phyloP scores from a whole-genome alignment of 2,113 vertebrate species.

The Atractosteus spatula region DNA sequence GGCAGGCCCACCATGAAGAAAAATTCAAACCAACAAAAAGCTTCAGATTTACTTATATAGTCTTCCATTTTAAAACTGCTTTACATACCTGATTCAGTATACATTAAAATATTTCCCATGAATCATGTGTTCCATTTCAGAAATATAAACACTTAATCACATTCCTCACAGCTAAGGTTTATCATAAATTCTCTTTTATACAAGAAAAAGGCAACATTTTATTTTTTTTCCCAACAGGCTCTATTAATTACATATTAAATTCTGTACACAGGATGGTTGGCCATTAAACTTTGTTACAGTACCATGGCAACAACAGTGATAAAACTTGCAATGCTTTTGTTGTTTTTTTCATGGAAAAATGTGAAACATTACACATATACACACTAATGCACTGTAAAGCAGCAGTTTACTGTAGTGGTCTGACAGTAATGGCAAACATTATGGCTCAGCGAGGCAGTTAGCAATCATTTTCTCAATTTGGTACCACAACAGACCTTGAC shows the following conservation, averaged over 20 bases:
- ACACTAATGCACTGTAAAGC: conserved; percentile 80
- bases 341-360: conserved; percentile 65
- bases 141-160: conserved; percentile 95
- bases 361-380: conserved; percentile 78
- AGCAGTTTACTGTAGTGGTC: conserved; percentile 83
- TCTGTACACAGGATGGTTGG: conserved; percentile 87
- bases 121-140: conserved; percentile 89
- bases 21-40: conserved; percentile 77
- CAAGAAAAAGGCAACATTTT: conserved; percentile 97
- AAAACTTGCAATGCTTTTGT: conserved; percentile 78
- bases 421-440: conserved; percentile 74
- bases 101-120: conserved; percentile 92
- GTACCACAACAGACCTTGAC: conserved; percentile 64
- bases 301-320: conserved; percentile 92
- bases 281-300: conserved; percentile 80
- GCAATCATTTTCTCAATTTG: conserved; percentile 67
- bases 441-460: conserved; percentile 97
- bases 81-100: conserved; percentile 98
- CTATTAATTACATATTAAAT: conserved; percentile 87
- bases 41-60: conserved; percentile 80
- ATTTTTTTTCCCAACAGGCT: conserved; percentile 74
- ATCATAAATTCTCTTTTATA: conserved; percentile 99
- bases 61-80: conserved; percentile 84
- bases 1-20: conserved; percentile 85
- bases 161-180: conserved; percentile 90